A percentile compares a stretch with the other conserved stretches of the same genome.
These are phyloP conservation scores for Hylaeus volcanicus DNA, from an alignment of 1,140 invertebrate genomes.

Conservation along the genomic window DNA sequence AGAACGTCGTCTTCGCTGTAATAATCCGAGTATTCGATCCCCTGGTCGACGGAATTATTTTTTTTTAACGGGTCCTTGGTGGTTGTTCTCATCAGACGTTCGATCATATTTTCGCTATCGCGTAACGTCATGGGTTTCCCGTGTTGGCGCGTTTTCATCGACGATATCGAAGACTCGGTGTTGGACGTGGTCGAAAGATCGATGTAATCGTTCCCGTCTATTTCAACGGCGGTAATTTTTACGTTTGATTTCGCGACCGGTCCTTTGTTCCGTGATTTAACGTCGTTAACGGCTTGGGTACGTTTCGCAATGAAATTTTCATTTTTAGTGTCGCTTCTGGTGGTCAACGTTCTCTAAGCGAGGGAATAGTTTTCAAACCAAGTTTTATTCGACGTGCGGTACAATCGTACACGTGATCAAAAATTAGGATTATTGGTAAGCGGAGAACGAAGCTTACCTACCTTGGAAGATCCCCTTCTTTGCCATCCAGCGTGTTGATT, in stretches of 20 bases:
- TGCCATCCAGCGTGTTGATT: constrained; percentile 1
- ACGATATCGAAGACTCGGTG: not conserved
- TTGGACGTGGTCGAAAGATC: constrained; percentile 4
- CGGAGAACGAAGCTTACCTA: constrained; percentile 49
- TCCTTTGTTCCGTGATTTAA: not conserved
- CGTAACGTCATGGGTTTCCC: not conserved
- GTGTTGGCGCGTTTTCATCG: not conserved
- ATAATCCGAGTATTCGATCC: constrained; percentile 60
- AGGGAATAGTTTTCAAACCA: constrained; percentile 16
- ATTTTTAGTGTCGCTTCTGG: not conserved
- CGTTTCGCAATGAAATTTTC: not conserved
- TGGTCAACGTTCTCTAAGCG: constrained; percentile 21
- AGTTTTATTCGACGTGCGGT: constrained; percentile 25
- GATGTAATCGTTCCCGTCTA: constrained; percentile 30
- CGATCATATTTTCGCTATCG: constrained; percentile 25
- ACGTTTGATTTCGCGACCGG: not conserved
- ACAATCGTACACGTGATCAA: too few species aligned
- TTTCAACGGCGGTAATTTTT: not conserved
- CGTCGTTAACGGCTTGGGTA: not conserved
- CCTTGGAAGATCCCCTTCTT: constrained; percentile 45
- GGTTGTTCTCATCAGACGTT: constrained; percentile 48
- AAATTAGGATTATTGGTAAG: not conserved
- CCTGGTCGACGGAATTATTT: constrained; percentile 28
- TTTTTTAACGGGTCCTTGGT: constrained; percentile 50
- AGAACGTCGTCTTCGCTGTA: constrained; percentile 52